Percentiles rank a stretch among this genome's conserved stretches.
Evolutionary conservation across 1,140 invertebrate genomes (phyloP).

Genomic region (Papilio machaon): DNA sequence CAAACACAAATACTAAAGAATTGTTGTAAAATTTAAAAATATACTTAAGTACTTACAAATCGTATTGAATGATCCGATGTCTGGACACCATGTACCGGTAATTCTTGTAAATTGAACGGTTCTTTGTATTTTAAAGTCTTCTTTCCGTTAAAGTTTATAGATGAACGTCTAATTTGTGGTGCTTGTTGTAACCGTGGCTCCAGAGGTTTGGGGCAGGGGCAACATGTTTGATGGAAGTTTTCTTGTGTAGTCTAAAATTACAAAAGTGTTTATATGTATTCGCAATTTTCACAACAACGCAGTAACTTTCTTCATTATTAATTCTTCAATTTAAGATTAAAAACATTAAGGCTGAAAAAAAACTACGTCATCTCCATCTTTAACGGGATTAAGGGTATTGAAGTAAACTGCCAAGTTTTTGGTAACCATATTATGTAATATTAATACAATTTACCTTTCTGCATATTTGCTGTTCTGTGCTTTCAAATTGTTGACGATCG

Average conservation of each 20-base stretch:
- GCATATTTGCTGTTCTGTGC: neutral
- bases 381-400: too few species aligned
- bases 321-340: too few species aligned
- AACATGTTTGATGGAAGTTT: slow-evolving; percentile 1
- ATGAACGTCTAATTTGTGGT: neutral
- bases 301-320: neutral
- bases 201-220: neutral
- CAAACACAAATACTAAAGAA: too few species aligned
- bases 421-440: neutral
- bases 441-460: neutral
- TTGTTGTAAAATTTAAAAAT: neutral
- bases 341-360: too few species aligned
- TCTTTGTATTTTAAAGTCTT: slow-evolving; percentile 13
- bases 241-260: slow-evolving; percentile 1
- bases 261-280: neutral
- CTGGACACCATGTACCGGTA: slow-evolving; percentile 45
- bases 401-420: neutral
- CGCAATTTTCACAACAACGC: too few species aligned
- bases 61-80: slow-evolving; percentile 61
- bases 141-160: neutral
- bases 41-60: slow-evolving; percentile 47
- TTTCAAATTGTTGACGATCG: neutral
- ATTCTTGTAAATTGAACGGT: neutral
- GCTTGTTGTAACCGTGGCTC: neutral
- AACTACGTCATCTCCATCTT: too few species aligned